phyloP scores from a whole-genome alignment of 2,113 vertebrate species.

The Ctenomys sociabilis region DNA sequence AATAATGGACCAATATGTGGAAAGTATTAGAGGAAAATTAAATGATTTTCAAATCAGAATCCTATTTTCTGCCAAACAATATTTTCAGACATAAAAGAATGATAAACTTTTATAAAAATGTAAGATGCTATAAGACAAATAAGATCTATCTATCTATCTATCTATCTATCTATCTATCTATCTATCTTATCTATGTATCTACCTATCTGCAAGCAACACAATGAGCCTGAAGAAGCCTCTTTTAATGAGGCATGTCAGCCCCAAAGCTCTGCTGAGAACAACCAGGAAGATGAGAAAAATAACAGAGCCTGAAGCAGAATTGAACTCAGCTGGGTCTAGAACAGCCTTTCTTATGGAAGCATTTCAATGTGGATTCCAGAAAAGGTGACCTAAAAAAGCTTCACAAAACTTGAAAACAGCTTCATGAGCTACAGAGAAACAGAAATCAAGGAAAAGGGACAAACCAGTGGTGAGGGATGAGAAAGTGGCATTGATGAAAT shows the following conservation, averaged over 20 bases:
- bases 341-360: conserved; percentile 31
- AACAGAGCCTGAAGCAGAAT: background rate
- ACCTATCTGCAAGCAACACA: background rate
- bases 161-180: too few relatives aligned
- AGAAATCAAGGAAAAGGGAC: background rate
- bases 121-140: background rate
- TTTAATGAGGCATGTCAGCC: conserved; percentile 16
- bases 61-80: conserved; percentile 24
- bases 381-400: background rate
- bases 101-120: background rate
- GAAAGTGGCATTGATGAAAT: background rate
- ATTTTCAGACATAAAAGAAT: conserved; percentile 48
- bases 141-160: too few relatives aligned
- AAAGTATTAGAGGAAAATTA: conserved; percentile 39
- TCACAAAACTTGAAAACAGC: background rate
- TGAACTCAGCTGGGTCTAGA: background rate
- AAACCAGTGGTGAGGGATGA: background rate
- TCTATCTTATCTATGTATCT: too few relatives aligned
- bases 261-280: background rate
- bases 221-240: background rate
- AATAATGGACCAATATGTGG: background rate
- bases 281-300: background rate
- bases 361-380: background rate
- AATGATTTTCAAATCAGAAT: conserved; percentile 48
- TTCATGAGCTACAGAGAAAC: background rate